phyloP scores from a whole-genome alignment of 2,113 vertebrate genomes.

The Scytalopus superciliaris region DNA sequence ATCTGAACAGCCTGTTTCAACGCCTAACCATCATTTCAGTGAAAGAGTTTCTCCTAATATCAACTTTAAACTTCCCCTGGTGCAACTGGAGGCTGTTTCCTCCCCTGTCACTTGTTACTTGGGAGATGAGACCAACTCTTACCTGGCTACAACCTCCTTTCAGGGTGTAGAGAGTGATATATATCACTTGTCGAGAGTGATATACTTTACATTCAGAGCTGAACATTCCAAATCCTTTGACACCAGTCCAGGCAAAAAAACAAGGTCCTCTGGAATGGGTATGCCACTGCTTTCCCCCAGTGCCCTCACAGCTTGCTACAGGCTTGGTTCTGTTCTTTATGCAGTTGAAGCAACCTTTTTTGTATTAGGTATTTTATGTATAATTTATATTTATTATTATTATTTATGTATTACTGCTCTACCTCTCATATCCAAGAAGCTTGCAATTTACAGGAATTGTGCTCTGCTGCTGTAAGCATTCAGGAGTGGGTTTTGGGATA shows the following conservation, averaged over 20 bases:
- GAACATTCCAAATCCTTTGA: neutral
- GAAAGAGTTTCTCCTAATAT: neutral
- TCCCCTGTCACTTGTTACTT: neutral
- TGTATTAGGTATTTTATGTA: too few relatives aligned
- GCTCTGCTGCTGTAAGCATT: neutral
- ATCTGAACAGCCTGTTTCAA: neutral
- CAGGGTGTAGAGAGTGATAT: neutral
- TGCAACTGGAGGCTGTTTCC: fast-evolving
- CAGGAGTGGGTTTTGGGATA: neutral
- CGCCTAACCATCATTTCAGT: neutral
- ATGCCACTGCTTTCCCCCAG: neutral
- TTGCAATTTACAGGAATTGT: neutral
- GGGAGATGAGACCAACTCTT: neutral
- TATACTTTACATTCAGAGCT: neutral
- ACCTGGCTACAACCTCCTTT: neutral
- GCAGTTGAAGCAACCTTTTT: neutral
- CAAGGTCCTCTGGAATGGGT: neutral
- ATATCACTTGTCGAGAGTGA: neutral
- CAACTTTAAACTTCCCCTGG: neutral
- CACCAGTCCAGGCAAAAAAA: neutral
- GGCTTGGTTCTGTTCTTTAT: neutral
- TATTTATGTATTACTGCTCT: too few relatives aligned
- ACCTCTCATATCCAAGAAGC: neutral
- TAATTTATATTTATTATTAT: too few relatives aligned
- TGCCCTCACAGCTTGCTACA: neutral